Evolutionary conservation across 2,888 invertebrate genomes (phyloP).

Genomic region (Dynastes maya): DNA sequence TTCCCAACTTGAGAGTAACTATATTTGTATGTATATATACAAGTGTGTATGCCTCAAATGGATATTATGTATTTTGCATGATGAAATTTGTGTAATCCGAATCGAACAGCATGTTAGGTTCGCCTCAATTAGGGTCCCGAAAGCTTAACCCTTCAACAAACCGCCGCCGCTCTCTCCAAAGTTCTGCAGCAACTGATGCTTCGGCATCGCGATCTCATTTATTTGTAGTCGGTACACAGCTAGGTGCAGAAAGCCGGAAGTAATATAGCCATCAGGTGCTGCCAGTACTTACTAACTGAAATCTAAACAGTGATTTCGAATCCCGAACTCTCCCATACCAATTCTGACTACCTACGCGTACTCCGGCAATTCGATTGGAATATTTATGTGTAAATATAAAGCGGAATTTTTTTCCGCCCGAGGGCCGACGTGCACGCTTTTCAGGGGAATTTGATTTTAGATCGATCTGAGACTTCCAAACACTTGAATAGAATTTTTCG

Average conservation of each 20-base stretch:
- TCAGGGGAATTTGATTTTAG: constrained; percentile 57
- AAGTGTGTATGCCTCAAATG: neutral
- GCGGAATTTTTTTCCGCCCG: constrained; percentile 58
- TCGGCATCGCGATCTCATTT: constrained; percentile 56
- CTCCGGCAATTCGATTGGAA: constrained; percentile 62
- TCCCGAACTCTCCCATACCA: constrained; percentile 37
- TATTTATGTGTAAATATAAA: constrained; percentile 63
- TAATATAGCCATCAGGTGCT: constrained; percentile 62
- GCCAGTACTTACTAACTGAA: constrained; percentile 58
- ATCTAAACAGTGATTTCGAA: constrained; percentile 61
- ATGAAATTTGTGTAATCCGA: constrained; percentile 44
- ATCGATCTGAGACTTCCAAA: constrained; percentile 45
- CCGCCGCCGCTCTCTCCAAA: constrained; percentile 20
- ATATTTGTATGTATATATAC: neutral
- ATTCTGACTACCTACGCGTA: constrained; percentile 36
- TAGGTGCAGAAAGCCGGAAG: constrained; percentile 62
- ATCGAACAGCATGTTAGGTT: constrained; percentile 44
- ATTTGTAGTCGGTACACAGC: constrained; percentile 59
- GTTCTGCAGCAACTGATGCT: neutral
- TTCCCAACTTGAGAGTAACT: neutral
- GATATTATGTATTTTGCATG: constrained; percentile 39
- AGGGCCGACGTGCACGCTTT: constrained; percentile 55
- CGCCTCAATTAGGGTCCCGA: constrained; percentile 45
- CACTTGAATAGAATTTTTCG: constrained; percentile 48
- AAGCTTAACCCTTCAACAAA: constrained; percentile 54